Evolutionary conservation across 1,140 invertebrate species (phyloP).

Genomic region (Tetranychus cinnabarinus): DNA sequence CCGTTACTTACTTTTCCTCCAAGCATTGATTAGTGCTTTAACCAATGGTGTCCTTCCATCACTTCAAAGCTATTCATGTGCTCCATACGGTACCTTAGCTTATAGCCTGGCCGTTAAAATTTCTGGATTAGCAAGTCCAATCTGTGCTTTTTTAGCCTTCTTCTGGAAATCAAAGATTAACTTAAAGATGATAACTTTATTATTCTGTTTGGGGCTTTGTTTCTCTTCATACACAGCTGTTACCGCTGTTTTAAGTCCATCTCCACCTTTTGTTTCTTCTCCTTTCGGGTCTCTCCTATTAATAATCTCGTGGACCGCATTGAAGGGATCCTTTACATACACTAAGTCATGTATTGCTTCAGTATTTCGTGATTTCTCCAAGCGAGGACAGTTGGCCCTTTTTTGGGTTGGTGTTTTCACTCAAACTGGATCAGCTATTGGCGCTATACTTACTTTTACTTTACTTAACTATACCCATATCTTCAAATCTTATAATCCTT

Average conservation of each 20-base stretch:
- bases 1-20: neutral
- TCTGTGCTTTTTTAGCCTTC: slow-evolving; percentile 53
- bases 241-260: slow-evolving; percentile 44
- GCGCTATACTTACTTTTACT: slow-evolving; percentile 43
- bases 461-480: slow-evolving; percentile 41
- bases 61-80: slow-evolving; percentile 61
- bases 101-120: slow-evolving; percentile 61
- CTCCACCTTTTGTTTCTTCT: slow-evolving; percentile 36
- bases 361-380: slow-evolving; percentile 28
- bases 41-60: slow-evolving; percentile 54
- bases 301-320: slow-evolving; percentile 41
- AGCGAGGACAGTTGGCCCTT: slow-evolving; percentile 27
- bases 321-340: slow-evolving; percentile 45
- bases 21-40: slow-evolving; percentile 28
- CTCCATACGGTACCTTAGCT: slow-evolving; percentile 54
- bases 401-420: slow-evolving; percentile 50
- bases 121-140: slow-evolving; percentile 54
- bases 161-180: slow-evolving; percentile 21
- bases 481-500: slow-evolving; percentile 25
- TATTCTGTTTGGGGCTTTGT: slow-evolving; percentile 20
- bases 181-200: slow-evolving; percentile 22
- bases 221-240: slow-evolving; percentile 37
- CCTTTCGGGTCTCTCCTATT: slow-evolving; percentile 35
- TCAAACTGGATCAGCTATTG: slow-evolving; percentile 50
- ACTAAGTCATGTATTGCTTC: slow-evolving; percentile 54